These are phyloP conservation scores for Centrocercus urophasianus DNA, from an alignment of 2,113 vertebrate genomes.

Conservation along the genomic window DNA sequence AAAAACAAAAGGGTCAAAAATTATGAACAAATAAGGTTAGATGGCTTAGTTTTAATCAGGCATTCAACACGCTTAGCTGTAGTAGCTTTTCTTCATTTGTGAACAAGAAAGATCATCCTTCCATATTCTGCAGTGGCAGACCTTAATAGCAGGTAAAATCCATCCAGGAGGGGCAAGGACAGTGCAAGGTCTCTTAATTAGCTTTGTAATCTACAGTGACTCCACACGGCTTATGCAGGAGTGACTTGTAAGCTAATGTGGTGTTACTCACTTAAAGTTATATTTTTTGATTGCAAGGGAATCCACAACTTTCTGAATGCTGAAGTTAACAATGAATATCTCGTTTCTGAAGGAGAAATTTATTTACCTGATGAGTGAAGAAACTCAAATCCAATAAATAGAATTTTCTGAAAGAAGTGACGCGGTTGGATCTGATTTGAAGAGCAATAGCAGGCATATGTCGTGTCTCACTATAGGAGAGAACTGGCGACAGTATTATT, in stretches of 20 bases:
- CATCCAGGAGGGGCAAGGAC: neutral
- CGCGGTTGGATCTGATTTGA: constrained; percentile 69
- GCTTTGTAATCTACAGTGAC: neutral
- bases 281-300: neutral
- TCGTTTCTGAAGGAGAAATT: neutral
- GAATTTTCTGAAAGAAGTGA: constrained; percentile 31
- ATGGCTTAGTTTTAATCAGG: neutral
- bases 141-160: neutral
- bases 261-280: constrained; percentile 35
- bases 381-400: constrained; percentile 56
- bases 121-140: neutral
- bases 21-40: neutral
- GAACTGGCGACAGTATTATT: constrained; percentile 77
- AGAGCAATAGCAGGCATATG: constrained; percentile 75
- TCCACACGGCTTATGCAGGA: neutral
- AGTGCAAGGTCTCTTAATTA: neutral
- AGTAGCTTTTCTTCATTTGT: neutral
- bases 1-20: neutral
- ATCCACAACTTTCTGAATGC: constrained; percentile 11
- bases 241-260: constrained; percentile 28
- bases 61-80: neutral
- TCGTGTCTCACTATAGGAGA: constrained; percentile 76
- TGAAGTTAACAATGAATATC: neutral
- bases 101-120: neutral
- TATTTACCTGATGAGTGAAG: constrained; percentile 19